phyloP scores from a whole-genome alignment of 1,140 invertebrate species.

The Andrena cerasifolii region DNA sequence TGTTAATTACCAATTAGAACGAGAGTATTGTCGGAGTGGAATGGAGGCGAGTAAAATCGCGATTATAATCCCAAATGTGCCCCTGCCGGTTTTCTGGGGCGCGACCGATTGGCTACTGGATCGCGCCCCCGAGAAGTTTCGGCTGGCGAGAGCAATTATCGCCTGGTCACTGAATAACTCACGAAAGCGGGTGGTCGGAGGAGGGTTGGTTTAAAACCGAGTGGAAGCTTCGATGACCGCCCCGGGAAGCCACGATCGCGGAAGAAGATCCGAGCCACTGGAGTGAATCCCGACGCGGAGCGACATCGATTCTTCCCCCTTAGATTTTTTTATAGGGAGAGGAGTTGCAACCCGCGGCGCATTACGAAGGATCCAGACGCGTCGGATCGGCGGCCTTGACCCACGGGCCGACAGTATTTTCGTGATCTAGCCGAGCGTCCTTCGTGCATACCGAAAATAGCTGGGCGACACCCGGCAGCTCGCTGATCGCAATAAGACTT shows the following conservation, averaged over 20 bases:
- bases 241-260: background rate
- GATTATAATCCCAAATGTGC: constrained; percentile 2
- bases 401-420: constrained; percentile 43
- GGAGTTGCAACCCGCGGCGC: background rate
- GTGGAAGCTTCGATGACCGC: too few relatives aligned
- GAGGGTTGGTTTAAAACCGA: too few relatives aligned
- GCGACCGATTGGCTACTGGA: background rate
- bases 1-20: background rate
- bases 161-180: too few relatives aligned
- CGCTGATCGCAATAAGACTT: constrained; percentile 31
- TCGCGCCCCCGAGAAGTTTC: background rate
- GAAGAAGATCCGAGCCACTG: too few relatives aligned
- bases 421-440: constrained; percentile 41
- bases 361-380: constrained; percentile 12
- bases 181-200: background rate
- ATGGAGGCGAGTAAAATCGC: background rate
- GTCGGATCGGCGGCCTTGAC: constrained; percentile 39
- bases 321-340: background rate
- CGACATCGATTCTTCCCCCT: background rate
- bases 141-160: background rate
- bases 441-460: constrained; percentile 52
- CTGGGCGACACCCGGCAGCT: constrained; percentile 3
- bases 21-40: background rate
- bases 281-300: too few relatives aligned
- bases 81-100: background rate